phyloP scores from a whole-genome alignment of 2,113 vertebrate genomes.

The Petroica traversi region DNA sequence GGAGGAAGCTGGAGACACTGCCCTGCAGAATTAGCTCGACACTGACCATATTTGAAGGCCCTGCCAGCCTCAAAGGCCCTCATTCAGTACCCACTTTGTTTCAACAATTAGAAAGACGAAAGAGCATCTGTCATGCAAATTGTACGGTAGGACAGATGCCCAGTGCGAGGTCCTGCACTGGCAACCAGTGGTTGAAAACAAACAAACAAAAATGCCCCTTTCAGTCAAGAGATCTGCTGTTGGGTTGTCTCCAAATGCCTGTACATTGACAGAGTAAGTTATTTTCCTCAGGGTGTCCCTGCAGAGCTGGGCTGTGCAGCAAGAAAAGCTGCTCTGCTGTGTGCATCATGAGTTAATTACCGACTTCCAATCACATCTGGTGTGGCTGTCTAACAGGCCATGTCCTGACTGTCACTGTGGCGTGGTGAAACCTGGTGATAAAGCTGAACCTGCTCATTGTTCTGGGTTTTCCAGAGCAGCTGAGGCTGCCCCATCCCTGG shows the following conservation, averaged over 20 bases:
- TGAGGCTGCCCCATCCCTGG: not conserved
- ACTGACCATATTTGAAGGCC: not conserved
- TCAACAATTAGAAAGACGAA: not conserved
- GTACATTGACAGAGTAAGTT: not conserved
- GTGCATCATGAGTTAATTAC: not conserved
- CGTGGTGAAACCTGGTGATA: accelerated
- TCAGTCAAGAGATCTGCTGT: not conserved
- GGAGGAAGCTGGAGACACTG: not conserved
- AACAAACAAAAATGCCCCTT: conserved; percentile 19
- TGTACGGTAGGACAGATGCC: conserved; percentile 7
- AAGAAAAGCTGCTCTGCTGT: not conserved
- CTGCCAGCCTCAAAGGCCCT: not conserved
- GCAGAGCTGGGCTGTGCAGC: not conserved
- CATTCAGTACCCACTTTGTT: conserved; percentile 28
- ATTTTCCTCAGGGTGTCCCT: not conserved
- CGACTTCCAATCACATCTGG: not conserved
- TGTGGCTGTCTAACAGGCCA: not conserved
- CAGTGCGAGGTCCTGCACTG: conserved; percentile 17
- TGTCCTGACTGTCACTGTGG: not conserved
- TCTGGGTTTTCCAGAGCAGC: not conserved
- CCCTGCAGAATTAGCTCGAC: not conserved
- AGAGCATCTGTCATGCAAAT: conserved; percentile 32
- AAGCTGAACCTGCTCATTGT: not conserved
- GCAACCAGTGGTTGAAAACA: conserved; percentile 28
- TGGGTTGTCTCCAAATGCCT: conserved; percentile 15